Base-by-base conservation (phyloP, 2,797 vertebrate species). In the Petrocephalus sullivani region DNA sequence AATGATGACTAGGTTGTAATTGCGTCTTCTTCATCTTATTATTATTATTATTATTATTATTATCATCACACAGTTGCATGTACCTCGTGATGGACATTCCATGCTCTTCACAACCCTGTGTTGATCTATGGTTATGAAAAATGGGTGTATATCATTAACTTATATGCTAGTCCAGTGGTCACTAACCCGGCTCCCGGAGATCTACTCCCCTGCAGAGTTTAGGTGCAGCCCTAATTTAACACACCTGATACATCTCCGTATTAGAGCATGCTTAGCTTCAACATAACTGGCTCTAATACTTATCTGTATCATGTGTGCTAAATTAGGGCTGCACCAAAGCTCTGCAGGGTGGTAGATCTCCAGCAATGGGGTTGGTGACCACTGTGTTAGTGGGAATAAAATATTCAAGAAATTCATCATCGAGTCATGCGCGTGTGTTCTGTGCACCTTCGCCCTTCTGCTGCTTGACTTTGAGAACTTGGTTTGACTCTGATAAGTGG, bases 401-500 rank as follows among this genome's bases (percentile, higher is more conserved):
- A 75, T 75, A 41, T 41, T 37, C 21, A 41, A 41, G 71, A n/a
- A 78, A 3, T 41, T 78, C 41, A 78, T 46, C 12, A 78, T 78
- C 6, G 19, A 19, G 19, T 78, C 5, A 2, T 78, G n/a, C 19
- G n/a, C 71, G 19, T 75, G 71, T 78, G 71, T 46, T 41, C 54
- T 71, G 19, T 57, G 23, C 3, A 14, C 54, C 87, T 46, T 75
- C 90, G 90, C 89, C 91, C 92, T 93, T 91, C 8, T 85, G 92
- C 89, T 61, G 90, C 28, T 91, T 92, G 91, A 90, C 82, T 89
- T 91, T 37, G 41, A 85, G 85, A 71, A 71, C 28, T 16, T 37
- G 28, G 64, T 81, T 19, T 90, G 90, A 91, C 93, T 14, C 89
- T 90, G 92, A 94, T 94, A 93, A 93, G 91, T 90, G 90, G 92